Conservation (phyloP, 2,113 vertebrate species). For the Chrysochloris asiatica region DNA sequence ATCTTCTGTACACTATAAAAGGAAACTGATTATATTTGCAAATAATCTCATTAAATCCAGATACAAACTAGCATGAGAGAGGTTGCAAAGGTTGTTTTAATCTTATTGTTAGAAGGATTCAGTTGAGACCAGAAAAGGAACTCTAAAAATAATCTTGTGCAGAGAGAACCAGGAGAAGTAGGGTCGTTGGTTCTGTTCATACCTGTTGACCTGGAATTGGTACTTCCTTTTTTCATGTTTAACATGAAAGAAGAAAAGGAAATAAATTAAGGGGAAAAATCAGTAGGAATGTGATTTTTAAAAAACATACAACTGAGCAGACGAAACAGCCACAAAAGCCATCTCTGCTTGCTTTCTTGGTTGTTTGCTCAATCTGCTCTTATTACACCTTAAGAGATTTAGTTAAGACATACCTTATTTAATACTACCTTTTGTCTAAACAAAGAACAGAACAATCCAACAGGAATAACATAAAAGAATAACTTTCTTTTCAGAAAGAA, state of each 20-base stretch:
- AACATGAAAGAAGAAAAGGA: neutral
- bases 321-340: neutral
- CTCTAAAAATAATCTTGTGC: neutral
- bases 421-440: neutral
- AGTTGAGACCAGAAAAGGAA: neutral
- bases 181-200: neutral
- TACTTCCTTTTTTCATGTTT: slow-evolving; percentile 9
- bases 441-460: neutral
- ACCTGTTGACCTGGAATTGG: neutral
- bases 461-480: neutral
- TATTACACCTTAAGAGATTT: no score
- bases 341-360: no score
- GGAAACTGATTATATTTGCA: neutral
- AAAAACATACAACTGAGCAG: neutral
- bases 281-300: neutral
- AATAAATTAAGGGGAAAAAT: neutral
- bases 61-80: neutral
- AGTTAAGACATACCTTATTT: no score
- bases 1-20: neutral
- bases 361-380: no score
- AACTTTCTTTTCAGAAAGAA: neutral
- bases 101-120: no score
- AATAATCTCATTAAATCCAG: neutral
- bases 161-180: neutral
- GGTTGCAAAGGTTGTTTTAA: no score